Conservation (phyloP, 1,140 invertebrate genomes). For the Drosophila nasuta region DNA sequence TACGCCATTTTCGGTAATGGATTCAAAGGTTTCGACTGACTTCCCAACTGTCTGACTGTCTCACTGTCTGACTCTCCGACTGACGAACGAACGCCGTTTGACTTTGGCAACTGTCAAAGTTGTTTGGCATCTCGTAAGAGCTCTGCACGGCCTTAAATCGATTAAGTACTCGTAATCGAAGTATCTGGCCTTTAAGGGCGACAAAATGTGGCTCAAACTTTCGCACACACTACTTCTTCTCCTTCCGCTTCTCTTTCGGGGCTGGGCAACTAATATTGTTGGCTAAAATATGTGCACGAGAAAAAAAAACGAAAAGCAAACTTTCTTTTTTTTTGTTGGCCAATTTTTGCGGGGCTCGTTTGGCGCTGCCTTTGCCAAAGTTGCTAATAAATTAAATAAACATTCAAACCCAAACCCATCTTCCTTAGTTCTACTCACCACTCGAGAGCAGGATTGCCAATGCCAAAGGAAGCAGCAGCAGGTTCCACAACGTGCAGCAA, state of each 20-base stretch:
- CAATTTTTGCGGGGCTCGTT: slow-evolving; percentile 46
- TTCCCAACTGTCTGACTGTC: not conserved
- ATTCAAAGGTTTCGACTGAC: slow-evolving; percentile 29
- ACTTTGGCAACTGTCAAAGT: slow-evolving; percentile 47
- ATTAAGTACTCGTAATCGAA: slow-evolving; percentile 50
- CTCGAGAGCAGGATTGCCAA: slow-evolving; percentile 27
- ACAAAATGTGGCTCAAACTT: slow-evolving; percentile 38
- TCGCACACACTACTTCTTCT: not conserved
- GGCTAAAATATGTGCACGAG: slow-evolving; percentile 45
- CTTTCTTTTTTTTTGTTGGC: slow-evolving; percentile 26
- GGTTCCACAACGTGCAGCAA: slow-evolving; percentile 15
- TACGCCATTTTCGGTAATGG: slow-evolving; percentile 14
- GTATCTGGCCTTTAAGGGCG: slow-evolving; percentile 34
- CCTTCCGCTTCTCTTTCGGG: not conserved
- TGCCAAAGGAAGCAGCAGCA: slow-evolving; percentile 18
- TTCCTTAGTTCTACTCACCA: slow-evolving; percentile 32
- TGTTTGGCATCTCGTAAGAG: slow-evolving; percentile 32
- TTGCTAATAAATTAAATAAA: slow-evolving; percentile 69
- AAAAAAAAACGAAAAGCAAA: slow-evolving; percentile 30
- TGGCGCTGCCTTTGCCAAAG: slow-evolving; percentile 37
- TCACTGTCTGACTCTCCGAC: not conserved
- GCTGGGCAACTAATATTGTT: slow-evolving; percentile 47
- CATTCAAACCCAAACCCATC: slow-evolving; percentile 41
- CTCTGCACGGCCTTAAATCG: slow-evolving; percentile 46
- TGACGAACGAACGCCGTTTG: slow-evolving; percentile 7